These are phyloP conservation scores for Margarornis squamiger DNA, from an alignment of 2,797 vertebrate genomes.

Conservation along the genomic window DNA sequence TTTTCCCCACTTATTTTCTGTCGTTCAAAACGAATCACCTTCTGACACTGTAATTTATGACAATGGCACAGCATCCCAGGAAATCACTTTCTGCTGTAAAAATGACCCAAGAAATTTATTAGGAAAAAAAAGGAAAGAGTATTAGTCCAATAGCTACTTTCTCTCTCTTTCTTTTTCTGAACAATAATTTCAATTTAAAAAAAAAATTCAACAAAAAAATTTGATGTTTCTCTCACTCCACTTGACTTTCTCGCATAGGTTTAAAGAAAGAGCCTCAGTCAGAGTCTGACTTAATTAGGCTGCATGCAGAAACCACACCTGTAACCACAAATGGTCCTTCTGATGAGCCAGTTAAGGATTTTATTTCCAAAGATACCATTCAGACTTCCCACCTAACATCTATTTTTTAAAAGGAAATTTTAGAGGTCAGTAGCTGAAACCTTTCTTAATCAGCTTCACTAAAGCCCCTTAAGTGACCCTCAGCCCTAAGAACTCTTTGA, in stretches of 20 bases:
- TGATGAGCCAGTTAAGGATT: neutral
- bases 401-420: neutral
- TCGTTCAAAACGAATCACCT: neutral
- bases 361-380: neutral
- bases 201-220: no score
- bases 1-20: neutral
- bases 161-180: neutral
- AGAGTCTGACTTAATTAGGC: neutral
- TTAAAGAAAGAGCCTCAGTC: neutral
- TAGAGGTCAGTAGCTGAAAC: neutral
- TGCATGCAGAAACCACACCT: neutral
- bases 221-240: neutral
- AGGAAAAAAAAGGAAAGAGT: neutral
- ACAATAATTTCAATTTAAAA: neutral
- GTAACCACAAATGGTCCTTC: neutral
- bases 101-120: neutral
- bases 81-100: neutral
- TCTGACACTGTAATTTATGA: neutral
- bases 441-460: neutral
- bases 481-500: neutral
- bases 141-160: neutral
- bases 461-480: neutral
- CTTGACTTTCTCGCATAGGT: neutral
- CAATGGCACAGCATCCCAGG: neutral
- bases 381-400: fast-evolving